Evolutionary conservation across 2,113 vertebrate species (phyloP), one percentile per base, ranked within the genome.

Genomic region (Cebidichthys violaceus): DNA sequence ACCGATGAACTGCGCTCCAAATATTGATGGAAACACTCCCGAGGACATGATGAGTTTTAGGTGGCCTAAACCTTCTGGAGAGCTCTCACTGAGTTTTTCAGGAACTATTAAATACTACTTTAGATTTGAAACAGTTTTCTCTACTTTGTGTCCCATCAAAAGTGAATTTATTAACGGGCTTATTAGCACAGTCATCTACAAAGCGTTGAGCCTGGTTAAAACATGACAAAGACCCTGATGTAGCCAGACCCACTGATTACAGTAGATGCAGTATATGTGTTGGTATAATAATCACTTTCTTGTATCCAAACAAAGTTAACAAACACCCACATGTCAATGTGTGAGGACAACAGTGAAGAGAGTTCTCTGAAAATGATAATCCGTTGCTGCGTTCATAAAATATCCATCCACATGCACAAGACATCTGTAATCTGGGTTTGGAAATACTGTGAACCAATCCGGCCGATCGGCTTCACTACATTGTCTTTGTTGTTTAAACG

Each of bases 111-210:
- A 85, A 71, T 14, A 24, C 18, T 64, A 8, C 20, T 13, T 57
- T 13, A 14, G 20, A 64, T 47, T 83, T 59, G 17, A 20, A 86
- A 22, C 35, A 47, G 35, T 45, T 64, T 41, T 1, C 55, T 70
- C 27, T 39, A 11, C 7, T 70, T n/a, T 59, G 20, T 31, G 35
- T 7, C 0, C 8, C 1, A 7, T 7, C 20, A 8, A 22, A 52
- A 52, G 18, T 69, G 41, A 1, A 20, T 65, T 61, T 24, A 68
- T 72, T 17, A 61, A 18, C n/a, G 13, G 62, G 61, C 72, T 80
- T 33, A 87, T 83, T 82, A 88, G 84, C 82, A 82, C 41, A 80
- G 73, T 37, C 60, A 8, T 79, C 73, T 57, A 80, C 80, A 81
- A 54, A 31, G 72, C 22, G 57, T 81, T 27, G 57, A 29, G 72